phyloP scores from a whole-genome alignment of 2,888 invertebrate species.

The Chrysomela aeneicollis region DNA sequence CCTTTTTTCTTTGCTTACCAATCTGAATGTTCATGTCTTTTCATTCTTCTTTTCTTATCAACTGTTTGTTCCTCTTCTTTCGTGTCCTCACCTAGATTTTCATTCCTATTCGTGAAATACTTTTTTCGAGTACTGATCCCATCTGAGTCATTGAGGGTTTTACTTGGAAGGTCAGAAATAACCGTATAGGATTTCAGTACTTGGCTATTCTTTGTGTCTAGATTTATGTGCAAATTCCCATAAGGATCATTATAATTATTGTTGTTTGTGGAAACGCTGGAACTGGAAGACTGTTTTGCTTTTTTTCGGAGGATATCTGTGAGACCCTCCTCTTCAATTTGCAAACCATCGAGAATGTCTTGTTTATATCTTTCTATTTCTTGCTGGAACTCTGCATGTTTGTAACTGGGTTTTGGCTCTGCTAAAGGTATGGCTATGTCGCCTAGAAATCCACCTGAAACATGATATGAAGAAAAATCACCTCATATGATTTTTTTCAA shows the following conservation, averaged over 20 bases:
- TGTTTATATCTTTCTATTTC: conserved; percentile 84
- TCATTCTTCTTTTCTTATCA: conserved; percentile 26
- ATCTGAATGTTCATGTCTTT: background rate
- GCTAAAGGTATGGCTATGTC: conserved; percentile 79
- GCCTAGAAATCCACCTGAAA: conserved; percentile 81
- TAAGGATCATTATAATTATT: conserved; percentile 56
- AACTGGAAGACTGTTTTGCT: conserved; percentile 71
- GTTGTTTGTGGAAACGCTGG: conserved; percentile 38
- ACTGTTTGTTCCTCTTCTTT: conserved; percentile 13
- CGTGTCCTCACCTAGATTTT: conserved; percentile 40
- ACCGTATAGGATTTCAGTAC: conserved; percentile 37
- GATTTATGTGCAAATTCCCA: conserved; percentile 42
- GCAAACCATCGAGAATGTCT: conserved; percentile 82
- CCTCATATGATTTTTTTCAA: too few species aligned
- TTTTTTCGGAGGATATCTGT: conserved; percentile 77
- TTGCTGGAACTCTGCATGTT: conserved; percentile 66
- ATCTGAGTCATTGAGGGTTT: background rate
- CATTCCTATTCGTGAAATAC: conserved; percentile 25
- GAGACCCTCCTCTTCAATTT: conserved; percentile 85
- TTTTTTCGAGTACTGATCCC: background rate
- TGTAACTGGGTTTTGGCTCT: conserved; percentile 46
- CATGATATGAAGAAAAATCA: too few species aligned
- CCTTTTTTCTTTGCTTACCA: conserved; percentile 14
- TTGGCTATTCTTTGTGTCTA: conserved; percentile 46
- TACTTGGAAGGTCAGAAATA: background rate